Percentiles rank a stretch among this genome's conserved stretches.
These are phyloP conservation scores for Suricata suricatta DNA, from an alignment of 2,113 vertebrate genomes.

Conservation along the genomic window DNA sequence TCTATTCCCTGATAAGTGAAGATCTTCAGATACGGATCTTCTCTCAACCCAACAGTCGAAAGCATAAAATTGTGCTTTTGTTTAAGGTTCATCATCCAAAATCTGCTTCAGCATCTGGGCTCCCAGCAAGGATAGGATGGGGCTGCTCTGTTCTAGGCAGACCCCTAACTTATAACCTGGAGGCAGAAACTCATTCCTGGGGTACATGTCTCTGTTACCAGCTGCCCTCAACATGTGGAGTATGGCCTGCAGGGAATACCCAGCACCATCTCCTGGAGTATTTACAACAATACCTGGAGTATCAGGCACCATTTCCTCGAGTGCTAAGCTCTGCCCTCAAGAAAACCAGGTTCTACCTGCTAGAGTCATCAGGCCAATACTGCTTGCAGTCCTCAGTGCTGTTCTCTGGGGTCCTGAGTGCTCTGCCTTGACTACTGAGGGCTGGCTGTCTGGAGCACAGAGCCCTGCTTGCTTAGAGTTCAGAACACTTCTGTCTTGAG, in stretches of 20 bases:
- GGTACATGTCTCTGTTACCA: fast-evolving
- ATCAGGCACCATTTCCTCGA: background rate
- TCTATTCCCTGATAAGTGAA: background rate
- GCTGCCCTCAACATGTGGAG: background rate
- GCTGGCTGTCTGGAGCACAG: background rate
- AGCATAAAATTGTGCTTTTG: background rate
- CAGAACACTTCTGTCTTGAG: background rate
- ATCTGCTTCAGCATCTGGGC: background rate
- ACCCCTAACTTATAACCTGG: background rate
- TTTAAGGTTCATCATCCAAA: background rate
- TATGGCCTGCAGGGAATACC: fast-evolving
- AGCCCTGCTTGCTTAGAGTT: background rate
- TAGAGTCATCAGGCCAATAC: background rate
- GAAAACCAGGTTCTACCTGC: background rate
- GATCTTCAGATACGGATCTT: background rate
- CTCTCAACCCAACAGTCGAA: background rate
- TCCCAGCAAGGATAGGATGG: background rate
- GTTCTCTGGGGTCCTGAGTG: background rate
- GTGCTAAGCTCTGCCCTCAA: background rate
- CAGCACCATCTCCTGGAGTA: no score
- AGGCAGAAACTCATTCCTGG: background rate
- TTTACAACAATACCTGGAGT: background rate
- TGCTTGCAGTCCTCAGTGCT: background rate
- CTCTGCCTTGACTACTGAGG: background rate
- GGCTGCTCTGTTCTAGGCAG: background rate